Percentiles rank a stretch among this genome's conserved stretches.
Conservation (phyloP, 2,113 vertebrate genomes). For the Carassius gibelio region DNA sequence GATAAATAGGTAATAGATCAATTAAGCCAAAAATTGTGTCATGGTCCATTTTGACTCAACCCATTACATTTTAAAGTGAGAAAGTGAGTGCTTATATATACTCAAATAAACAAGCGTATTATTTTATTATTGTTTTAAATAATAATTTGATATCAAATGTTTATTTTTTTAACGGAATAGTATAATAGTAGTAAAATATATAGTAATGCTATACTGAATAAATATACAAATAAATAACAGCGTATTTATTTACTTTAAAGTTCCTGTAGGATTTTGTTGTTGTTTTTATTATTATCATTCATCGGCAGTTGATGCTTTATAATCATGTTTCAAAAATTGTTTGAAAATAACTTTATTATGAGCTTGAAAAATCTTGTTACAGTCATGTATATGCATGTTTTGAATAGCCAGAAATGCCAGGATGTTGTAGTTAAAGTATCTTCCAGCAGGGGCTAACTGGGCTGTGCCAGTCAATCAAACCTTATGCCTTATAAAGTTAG, state of each 20-base stretch:
- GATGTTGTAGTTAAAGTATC: not conserved
- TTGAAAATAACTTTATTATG: not conserved
- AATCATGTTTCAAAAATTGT: not conserved
- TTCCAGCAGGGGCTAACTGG: not conserved
- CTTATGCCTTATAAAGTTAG: not conserved
- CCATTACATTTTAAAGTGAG: too few relatives aligned
- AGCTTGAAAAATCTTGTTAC: not conserved
- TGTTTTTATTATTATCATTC: too few relatives aligned
- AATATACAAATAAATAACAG: too few relatives aligned
- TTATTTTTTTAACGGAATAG: not conserved
- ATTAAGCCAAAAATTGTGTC: not conserved
- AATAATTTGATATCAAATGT: not conserved
- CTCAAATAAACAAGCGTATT: too few relatives aligned
- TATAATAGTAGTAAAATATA: not conserved
- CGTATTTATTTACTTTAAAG: not conserved
- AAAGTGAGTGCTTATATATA: too few relatives aligned
- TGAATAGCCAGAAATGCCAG: not conserved
- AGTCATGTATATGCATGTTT: not conserved
- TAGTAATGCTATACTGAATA: not conserved
- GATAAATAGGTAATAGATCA: not conserved
- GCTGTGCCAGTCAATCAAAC: not conserved
- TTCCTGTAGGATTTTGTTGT: not conserved
- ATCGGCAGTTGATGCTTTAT: too few relatives aligned
- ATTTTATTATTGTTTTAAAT: too few relatives aligned
- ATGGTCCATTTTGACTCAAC: not conserved